Conservation (phyloP, 2,888 invertebrate genomes). For the Drosophila putrida region DNA sequence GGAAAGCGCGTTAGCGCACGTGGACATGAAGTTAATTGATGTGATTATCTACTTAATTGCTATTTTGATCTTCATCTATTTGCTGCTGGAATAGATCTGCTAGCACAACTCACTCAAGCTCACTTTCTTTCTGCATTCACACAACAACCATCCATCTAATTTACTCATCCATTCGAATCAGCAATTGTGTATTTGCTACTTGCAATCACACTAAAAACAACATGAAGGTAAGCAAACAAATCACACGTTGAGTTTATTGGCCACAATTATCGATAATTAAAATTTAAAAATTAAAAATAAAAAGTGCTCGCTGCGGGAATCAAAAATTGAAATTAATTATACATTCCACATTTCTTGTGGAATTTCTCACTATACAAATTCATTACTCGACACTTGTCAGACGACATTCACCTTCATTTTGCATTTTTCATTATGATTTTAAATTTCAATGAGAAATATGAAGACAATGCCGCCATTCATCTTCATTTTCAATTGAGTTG, state of each 20-base stretch:
- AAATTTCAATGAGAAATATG: constrained; percentile 6
- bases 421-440: constrained; percentile 10
- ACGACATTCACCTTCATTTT: constrained; percentile 33
- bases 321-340: neutral
- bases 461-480: constrained; percentile 63
- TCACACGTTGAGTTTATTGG: constrained; percentile 38
- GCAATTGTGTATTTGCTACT: neutral
- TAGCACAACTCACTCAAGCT: neutral
- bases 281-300: constrained; percentile 1
- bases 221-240: constrained; percentile 67
- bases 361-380: constrained; percentile 13
- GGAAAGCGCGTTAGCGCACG: constrained; percentile 72
- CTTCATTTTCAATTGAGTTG: constrained; percentile 62
- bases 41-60: constrained; percentile 83
- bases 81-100: constrained; percentile 75
- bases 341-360: neutral
- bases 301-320: neutral
- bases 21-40: constrained; percentile 84
- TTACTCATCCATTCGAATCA: neutral
- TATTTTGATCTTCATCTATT: constrained; percentile 82
- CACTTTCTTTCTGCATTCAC: constrained; percentile 13
- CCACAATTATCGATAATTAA: constrained; percentile 57
- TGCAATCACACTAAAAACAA: constrained; percentile 17
- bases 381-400: constrained; percentile 10
- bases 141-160: neutral